phyloP scores from a whole-genome alignment of 2,113 vertebrate genomes.

The Chlorocebus sabaeus region DNA sequence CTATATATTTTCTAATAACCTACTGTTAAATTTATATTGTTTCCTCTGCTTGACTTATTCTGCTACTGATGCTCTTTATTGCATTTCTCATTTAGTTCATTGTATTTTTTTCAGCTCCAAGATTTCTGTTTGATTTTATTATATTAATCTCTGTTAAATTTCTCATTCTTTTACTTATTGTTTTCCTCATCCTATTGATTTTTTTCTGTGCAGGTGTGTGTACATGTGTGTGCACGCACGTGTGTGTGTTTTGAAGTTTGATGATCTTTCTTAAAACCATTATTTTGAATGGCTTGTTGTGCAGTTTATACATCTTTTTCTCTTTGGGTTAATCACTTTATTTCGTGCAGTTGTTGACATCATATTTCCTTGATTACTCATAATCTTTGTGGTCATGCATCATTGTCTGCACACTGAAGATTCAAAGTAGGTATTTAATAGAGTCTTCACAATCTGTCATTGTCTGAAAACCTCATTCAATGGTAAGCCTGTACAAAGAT shows the following conservation, averaged over 20 bases:
- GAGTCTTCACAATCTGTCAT: neutral
- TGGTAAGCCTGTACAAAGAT: neutral
- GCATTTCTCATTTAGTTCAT: neutral
- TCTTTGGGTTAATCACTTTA: neutral
- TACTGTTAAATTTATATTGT: neutral
- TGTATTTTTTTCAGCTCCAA: neutral
- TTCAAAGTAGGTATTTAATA: neutral
- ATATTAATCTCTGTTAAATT: neutral
- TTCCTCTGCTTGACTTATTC: neutral
- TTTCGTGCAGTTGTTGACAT: neutral
- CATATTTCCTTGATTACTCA: neutral
- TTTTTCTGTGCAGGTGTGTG: neutral
- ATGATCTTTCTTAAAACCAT: neutral
- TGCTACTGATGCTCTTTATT: neutral
- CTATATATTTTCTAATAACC: neutral
- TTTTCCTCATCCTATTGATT: neutral
- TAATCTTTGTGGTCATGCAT: neutral
- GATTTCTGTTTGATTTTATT: neutral
- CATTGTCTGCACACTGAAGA: neutral
- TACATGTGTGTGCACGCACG: no score
- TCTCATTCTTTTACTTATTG: neutral
- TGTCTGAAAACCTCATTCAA: neutral
- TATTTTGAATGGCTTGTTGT: neutral
- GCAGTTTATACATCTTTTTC: neutral
- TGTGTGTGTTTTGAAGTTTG: neutral